phyloP scores from a whole-genome alignment of 2,113 vertebrate genomes.

The Gallinago paraguaiae region DNA sequence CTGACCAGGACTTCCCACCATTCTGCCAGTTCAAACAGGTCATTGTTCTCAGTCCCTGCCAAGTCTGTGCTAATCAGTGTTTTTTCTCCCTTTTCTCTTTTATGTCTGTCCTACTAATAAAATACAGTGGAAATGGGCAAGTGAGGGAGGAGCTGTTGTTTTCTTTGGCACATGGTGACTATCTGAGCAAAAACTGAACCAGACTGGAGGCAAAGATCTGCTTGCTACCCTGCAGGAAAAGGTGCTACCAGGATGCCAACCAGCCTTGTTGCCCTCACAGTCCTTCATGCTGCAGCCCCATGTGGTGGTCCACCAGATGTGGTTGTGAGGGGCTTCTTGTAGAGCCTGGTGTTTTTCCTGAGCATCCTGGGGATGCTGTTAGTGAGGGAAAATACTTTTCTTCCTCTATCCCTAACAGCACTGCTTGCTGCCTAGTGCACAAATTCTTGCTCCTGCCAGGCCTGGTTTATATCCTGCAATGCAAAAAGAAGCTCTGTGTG shows the following conservation, averaged over 20 bases:
- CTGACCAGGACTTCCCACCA: neutral
- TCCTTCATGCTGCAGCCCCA: accelerated
- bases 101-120: slow-evolving; percentile 11
- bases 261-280: neutral
- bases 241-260: neutral
- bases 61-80: neutral
- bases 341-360: neutral
- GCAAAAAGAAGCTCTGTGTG: accelerated
- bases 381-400: neutral
- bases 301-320: neutral
- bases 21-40: neutral
- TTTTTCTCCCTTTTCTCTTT: neutral
- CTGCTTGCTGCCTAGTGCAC: neutral
- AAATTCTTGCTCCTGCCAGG: neutral
- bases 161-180: neutral
- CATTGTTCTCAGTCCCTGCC: slow-evolving; percentile 11
- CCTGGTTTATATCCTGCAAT: neutral
- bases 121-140: neutral
- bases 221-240: neutral
- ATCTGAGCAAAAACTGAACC: slow-evolving; percentile 10
- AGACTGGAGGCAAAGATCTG: neutral
- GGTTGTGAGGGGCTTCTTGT: neutral
- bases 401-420: accelerated
- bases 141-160: neutral
- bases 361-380: neutral